A percentile compares a stretch with the other conserved stretches of the same genome.
Conservation (phyloP, 1,140 invertebrate species). For the Asbolus verrucosus region DNA sequence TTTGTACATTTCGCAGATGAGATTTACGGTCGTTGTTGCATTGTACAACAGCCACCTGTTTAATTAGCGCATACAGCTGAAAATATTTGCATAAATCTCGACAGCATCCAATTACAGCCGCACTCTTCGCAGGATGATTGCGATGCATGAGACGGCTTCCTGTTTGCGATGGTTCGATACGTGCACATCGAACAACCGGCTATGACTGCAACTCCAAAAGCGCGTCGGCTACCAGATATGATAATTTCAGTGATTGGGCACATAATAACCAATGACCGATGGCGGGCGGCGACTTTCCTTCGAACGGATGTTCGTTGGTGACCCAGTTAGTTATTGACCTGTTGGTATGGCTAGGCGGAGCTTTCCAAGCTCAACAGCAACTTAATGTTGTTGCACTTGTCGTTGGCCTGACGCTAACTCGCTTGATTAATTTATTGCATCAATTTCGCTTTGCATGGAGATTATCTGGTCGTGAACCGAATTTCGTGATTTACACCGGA, state of each 20-base stretch:
- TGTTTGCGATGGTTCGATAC: no score
- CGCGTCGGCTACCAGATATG: conserved; percentile 21
- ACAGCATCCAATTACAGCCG: no score
- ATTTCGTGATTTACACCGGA: conserved; percentile 14
- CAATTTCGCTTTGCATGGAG: conserved; percentile 34
- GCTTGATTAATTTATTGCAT: conserved; percentile 44
- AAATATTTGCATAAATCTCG: no score
- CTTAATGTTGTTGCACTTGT: conserved; percentile 41
- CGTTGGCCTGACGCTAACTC: conserved; percentile 21
- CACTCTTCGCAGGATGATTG: no score
- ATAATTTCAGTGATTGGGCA: conserved; percentile 62
- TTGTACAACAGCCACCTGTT: no score
- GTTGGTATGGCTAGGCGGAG: conserved; percentile 62
- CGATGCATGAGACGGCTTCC: no score
- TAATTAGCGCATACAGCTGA: no score
- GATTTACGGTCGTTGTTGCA: no score
- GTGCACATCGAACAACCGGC: neutral
- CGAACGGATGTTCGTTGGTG: conserved; percentile 63
- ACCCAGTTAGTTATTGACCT: conserved; percentile 65
- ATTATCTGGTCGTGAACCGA: no score
- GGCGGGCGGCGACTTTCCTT: conserved; percentile 60
- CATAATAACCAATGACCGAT: conserved; percentile 63
- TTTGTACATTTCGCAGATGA: no score
- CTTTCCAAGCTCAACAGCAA: conserved; percentile 34
- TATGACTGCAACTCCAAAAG: neutral